phyloP scores from a whole-genome alignment of 2,888 invertebrate genomes.

The Hirtodrosophila cameraria region DNA sequence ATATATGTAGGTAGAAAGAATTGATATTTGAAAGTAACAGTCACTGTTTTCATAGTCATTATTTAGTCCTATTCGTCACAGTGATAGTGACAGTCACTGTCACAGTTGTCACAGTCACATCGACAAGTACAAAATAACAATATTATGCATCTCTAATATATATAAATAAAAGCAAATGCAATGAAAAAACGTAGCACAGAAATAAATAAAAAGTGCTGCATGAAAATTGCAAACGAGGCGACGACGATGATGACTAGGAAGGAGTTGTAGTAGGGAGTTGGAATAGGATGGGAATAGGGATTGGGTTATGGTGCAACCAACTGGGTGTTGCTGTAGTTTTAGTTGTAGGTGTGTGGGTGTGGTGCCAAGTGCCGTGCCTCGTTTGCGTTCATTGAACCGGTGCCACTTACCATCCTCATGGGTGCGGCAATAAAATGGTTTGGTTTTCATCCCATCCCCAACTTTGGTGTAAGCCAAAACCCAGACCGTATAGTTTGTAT shows the following conservation, averaged over 20 bases:
- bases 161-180: slow-evolving; percentile 48
- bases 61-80: no score
- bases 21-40: no score
- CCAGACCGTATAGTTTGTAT: slow-evolving; percentile 96
- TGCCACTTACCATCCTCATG: slow-evolving; percentile 91
- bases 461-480: slow-evolving; percentile 94
- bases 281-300: neutral
- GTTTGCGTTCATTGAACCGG: slow-evolving; percentile 76
- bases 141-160: neutral
- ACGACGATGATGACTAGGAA: slow-evolving; percentile 25
- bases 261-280: neutral
- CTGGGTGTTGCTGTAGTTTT: neutral
- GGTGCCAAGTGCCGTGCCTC: slow-evolving; percentile 43
- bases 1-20: no score
- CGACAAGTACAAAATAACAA: neutral
- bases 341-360: neutral
- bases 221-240: slow-evolving; percentile 65
- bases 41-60: no score
- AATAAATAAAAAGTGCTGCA: slow-evolving; percentile 45
- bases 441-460: slow-evolving; percentile 94
- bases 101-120: no score
- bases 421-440: slow-evolving; percentile 93
- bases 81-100: no score
- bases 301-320: neutral
- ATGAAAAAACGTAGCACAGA: slow-evolving; percentile 30